Conservation (phyloP, 2,113 vertebrate genomes). For the Hydrolagus affinis region DNA sequence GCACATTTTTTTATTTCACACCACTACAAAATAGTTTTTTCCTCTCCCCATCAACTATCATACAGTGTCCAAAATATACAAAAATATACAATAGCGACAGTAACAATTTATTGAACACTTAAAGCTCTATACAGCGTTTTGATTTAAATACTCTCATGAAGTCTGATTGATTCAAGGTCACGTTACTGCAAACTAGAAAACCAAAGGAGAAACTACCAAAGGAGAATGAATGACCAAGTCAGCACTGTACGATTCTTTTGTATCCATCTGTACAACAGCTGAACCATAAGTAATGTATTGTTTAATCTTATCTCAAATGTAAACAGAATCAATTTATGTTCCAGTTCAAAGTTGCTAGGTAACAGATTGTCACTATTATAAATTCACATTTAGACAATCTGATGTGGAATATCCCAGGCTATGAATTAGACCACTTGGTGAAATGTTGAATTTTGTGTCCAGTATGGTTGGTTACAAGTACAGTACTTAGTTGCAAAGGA, state of each 20-base stretch:
- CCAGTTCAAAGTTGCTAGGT: neutral
- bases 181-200: neutral
- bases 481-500: too few species aligned
- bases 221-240: neutral
- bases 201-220: neutral
- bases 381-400: neutral
- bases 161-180: neutral
- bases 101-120: constrained; percentile 33
- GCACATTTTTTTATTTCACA: constrained; percentile 61
- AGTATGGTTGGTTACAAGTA: too few species aligned
- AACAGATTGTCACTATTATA: neutral
- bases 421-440: neutral
- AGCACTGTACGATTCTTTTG: neutral
- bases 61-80: constrained; percentile 61
- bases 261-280: neutral
- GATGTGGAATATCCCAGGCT: too few species aligned
- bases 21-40: constrained; percentile 63
- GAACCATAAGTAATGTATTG: neutral
- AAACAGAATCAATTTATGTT: neutral
- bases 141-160: neutral
- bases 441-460: neutral
- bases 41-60: constrained; percentile 48
- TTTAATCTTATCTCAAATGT: constrained; percentile 1
- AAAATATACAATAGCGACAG: constrained; percentile 48
- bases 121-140: constrained; percentile 1